Evolutionary conservation across 2,888 invertebrate species (phyloP).

Genomic region (Embidobia sp.): DNA sequence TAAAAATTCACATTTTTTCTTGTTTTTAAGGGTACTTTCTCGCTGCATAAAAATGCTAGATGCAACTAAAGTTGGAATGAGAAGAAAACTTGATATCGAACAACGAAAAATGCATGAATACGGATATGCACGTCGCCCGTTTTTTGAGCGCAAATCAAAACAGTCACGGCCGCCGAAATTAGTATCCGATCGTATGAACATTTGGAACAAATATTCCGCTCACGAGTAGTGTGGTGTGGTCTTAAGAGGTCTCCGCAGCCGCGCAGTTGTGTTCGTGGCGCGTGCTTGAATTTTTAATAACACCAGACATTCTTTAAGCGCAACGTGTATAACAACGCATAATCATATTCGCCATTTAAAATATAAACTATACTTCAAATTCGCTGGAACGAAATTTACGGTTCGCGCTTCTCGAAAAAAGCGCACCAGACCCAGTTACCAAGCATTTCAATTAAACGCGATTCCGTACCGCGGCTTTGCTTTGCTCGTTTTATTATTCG

Average conservation of each 20-base stretch:
- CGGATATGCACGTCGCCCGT: too few relatives aligned
- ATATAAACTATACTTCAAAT: slow-evolving; percentile 51
- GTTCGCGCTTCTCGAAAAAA: slow-evolving; percentile 22
- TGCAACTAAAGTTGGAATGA: too few relatives aligned
- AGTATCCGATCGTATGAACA: slow-evolving; percentile 43
- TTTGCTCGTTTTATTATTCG: slow-evolving; percentile 14
- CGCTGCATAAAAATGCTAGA: too few relatives aligned
- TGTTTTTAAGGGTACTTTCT: too few relatives aligned
- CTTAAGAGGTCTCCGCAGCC: slow-evolving; percentile 50
- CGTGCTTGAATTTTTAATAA: slow-evolving; percentile 59
- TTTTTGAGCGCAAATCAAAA: too few relatives aligned
- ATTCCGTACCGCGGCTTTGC: slow-evolving; percentile 1
- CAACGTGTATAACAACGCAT: slow-evolving; percentile 22
- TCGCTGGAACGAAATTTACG: slow-evolving; percentile 19
- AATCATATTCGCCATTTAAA: slow-evolving; percentile 49
- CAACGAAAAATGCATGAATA: too few relatives aligned
- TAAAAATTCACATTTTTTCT: too few relatives aligned
- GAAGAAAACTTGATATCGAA: too few relatives aligned
- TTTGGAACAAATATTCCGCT: slow-evolving; percentile 41
- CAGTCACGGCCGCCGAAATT: too few relatives aligned
- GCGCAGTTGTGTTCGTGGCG: slow-evolving; percentile 40
- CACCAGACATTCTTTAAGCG: slow-evolving; percentile 33
- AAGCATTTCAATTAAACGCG: slow-evolving; percentile 23
- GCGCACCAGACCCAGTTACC: neutral
- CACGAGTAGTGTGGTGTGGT: slow-evolving; percentile 37